Evolutionary conservation across 2,113 vertebrate genomes (phyloP), one percentile per base, ranked within the genome.

Genomic region (Dipodomys ordii): DNA sequence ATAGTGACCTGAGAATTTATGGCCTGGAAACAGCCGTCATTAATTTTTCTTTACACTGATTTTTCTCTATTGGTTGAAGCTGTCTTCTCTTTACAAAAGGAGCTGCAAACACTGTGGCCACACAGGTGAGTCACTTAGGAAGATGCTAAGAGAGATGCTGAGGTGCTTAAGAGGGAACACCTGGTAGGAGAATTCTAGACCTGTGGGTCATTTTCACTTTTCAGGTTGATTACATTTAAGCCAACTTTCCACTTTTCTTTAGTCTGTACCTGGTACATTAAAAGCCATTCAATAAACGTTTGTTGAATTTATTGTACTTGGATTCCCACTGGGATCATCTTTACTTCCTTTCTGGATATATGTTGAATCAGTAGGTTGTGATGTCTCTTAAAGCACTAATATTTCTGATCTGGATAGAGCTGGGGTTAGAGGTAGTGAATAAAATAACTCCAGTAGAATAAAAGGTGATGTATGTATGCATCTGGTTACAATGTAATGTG

Each of bases 401-500:
- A 68, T 92, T 94, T 83, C 74, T 30, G 62, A 1, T 46, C 23
- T 76, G 1, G 76, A 30, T 87, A 28, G 11, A 57, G 39, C 67
- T 83, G 62, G 68, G 8, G 15, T 9, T 27, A 13, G 16, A 1
- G 15, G 15, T 13, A 13, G 53, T 69, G 32, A 87, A 68, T 92
- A 67, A 95, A 84, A 80, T 91, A 44, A 87, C 72, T 93, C 84
- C 13, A 6, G 28, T 92, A 92, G 35, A 93, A 90, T 69, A 62
- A 92, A 96, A 93, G 79, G 83, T 88, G 67, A 83, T 92, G 23
- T 83, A 19, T 88, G 88, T 49, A 67, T 81, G 92, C 95, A 96
- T 95, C 94, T 96, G 95, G 90, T 96, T 96, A 94, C 73, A 92
- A 84, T 96, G 96, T 97, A 92, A 95, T 92, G 73, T 87, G 67